Percentiles rank a stretch among this genome's conserved stretches.
phyloP scores from a whole-genome alignment of 2,113 vertebrate species.

The Ursus arctos region DNA sequence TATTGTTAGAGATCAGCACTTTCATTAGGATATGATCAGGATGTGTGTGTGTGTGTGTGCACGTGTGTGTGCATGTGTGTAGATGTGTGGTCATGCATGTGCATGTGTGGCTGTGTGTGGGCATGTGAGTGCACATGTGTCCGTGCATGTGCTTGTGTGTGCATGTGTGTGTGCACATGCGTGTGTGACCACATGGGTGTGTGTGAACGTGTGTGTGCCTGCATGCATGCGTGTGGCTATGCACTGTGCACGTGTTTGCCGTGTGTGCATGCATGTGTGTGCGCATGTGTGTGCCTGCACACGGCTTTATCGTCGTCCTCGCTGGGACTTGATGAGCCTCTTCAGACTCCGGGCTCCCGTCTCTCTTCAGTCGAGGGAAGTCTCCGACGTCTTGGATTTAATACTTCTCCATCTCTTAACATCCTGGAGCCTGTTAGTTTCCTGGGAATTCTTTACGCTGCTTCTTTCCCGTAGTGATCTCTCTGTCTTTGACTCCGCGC shows the following conservation, averaged over 20 bases:
- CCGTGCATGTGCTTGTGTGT: accelerated
- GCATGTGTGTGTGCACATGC: too few relatives aligned
- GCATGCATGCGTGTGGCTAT: background rate
- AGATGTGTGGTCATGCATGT: too few relatives aligned
- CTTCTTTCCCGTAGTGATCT: background rate
- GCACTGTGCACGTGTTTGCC: background rate
- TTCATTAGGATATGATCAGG: background rate
- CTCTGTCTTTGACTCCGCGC: background rate
- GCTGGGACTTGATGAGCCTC: background rate
- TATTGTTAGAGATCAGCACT: background rate
- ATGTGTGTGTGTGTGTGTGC: background rate
- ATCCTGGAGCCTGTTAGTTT: background rate
- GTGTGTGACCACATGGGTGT: too few relatives aligned
- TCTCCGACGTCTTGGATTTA: background rate
- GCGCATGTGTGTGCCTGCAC: accelerated
- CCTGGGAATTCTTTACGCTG: background rate
- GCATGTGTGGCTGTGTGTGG: background rate
- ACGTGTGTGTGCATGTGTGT: accelerated
- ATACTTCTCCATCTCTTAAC: background rate
- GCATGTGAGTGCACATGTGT: too few relatives aligned
- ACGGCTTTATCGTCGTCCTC: background rate
- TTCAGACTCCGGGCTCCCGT: background rate
- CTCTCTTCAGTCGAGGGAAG: background rate
- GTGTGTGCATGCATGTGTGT: background rate
- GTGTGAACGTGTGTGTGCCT: too few relatives aligned